Conservation (phyloP, 53 echinoderm and acorn worm genomes). For the Antedon mediterranea region DNA sequence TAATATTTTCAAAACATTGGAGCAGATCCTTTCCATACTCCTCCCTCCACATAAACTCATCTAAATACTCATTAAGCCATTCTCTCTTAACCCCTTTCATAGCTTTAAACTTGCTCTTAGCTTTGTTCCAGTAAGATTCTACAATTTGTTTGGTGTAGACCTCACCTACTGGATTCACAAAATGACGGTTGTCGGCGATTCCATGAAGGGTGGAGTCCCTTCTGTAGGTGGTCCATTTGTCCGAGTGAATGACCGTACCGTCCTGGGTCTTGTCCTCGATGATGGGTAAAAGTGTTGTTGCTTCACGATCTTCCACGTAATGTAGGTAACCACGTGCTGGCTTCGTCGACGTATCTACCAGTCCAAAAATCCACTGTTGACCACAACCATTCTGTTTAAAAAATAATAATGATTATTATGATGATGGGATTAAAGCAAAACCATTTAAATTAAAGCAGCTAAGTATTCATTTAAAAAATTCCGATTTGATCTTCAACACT, state of each 20-base stretch:
- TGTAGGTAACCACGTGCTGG: background rate
- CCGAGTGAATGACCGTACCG: constrained; percentile 5
- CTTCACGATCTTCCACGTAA: background rate
- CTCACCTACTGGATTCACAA: background rate
- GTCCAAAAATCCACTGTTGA: background rate
- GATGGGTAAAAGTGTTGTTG: constrained; percentile 3
- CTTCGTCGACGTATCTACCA: background rate
- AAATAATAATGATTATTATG: no score
- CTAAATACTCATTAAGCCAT: background rate
- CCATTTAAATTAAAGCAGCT: no score
- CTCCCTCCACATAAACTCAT: background rate
- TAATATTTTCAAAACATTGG: background rate
- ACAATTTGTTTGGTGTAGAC: background rate
- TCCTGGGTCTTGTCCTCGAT: background rate
- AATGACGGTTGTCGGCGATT: no score
- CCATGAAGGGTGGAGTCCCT: no score
- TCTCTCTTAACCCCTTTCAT: background rate
- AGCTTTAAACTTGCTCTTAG: background rate
- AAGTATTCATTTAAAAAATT: no score
- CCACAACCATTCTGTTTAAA: constrained; percentile 1
- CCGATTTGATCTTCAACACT: no score
- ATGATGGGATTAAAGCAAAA: no score
- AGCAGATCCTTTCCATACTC: background rate
- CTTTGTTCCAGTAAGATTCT: background rate
- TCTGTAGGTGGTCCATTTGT: constrained; percentile 2